phyloP scores from a whole-genome alignment of 2,797 vertebrate genomes.

The Lithobates pipiens region DNA sequence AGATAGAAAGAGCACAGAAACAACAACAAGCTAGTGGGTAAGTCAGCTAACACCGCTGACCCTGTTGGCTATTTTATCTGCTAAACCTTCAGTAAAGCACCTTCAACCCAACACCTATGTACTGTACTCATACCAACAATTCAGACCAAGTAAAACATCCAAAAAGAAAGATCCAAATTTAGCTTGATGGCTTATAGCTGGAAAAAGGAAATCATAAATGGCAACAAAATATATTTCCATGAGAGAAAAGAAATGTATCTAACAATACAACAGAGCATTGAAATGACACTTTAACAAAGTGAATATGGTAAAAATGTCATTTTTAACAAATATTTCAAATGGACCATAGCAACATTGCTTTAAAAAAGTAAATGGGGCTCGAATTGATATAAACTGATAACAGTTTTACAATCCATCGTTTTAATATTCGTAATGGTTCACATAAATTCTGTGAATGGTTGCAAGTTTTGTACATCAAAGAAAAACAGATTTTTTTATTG shows the following conservation, averaged over 20 bases:
- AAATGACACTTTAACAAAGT: constrained; percentile 42
- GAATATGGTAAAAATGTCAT: constrained; percentile 57
- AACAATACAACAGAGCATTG: constrained; percentile 53
- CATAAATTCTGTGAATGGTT: constrained; percentile 22
- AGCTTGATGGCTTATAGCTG: background rate
- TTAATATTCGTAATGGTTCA: constrained; percentile 43
- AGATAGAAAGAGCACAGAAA: no score
- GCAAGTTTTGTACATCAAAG: constrained; percentile 20
- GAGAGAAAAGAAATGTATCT: constrained; percentile 18
- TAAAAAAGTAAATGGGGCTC: constrained; percentile 53
- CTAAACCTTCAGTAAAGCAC: background rate
- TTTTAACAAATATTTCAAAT: constrained; percentile 61
- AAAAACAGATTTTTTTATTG: constrained; percentile 26
- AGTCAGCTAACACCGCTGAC: background rate
- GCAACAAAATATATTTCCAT: no score
- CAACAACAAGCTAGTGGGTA: no score
- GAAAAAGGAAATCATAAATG: constrained; percentile 6
- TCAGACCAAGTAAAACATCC: background rate
- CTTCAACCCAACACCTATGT: background rate
- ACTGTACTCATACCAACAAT: background rate
- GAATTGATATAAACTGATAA: constrained; percentile 54
- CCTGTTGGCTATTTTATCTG: background rate
- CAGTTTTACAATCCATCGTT: constrained; percentile 22
- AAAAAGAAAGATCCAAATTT: background rate
- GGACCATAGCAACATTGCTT: constrained; percentile 52